Conservation (phyloP, 2,113 vertebrate genomes). For the Apteryx mantelli region DNA sequence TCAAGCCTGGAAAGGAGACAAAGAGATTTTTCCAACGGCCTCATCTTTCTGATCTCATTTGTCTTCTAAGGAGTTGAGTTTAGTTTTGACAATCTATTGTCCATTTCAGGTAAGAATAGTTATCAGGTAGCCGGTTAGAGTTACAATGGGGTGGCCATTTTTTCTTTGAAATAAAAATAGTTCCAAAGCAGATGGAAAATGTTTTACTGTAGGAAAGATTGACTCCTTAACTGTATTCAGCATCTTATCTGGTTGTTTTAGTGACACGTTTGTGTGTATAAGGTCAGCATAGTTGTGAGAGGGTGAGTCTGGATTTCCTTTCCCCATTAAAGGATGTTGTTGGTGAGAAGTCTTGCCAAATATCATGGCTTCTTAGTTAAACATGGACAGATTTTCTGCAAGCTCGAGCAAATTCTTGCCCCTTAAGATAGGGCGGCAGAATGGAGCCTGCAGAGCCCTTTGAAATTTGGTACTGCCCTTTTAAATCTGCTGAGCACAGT, state of each 20-base stretch:
- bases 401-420: background rate
- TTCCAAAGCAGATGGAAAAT: background rate
- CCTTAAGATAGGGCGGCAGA: background rate
- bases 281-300: background rate
- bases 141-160: background rate
- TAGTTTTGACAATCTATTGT: background rate
- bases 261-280: background rate
- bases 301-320: background rate
- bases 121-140: background rate
- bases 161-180: background rate
- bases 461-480: background rate
- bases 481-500: background rate
- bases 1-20: background rate
- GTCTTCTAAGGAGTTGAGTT: background rate
- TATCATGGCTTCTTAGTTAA: background rate
- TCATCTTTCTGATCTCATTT: background rate
- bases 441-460: background rate
- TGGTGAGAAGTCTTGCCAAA: background rate
- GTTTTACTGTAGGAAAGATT: background rate
- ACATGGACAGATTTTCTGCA: background rate
- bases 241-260: background rate
- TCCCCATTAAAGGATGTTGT: background rate
- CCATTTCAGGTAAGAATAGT: background rate
- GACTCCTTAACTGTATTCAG: background rate
- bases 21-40: background rate